These are phyloP conservation scores for Pseudomugil gertrudae DNA, from an alignment of 2,797 vertebrate species.

Conservation along the genomic window DNA sequence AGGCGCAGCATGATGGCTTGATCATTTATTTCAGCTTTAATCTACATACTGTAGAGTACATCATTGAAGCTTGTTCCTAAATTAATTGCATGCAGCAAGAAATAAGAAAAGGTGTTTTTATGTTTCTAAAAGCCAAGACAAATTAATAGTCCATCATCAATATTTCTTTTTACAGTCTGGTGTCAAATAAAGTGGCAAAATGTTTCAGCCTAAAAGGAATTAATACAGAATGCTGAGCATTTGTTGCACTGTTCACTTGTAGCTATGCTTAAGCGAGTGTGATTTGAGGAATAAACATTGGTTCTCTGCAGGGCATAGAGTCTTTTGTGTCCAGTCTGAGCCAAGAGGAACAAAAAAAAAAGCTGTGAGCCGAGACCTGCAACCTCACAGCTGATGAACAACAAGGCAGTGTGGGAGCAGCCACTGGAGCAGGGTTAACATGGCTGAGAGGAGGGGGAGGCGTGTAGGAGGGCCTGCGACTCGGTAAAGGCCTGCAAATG, in stretches of 20 bases:
- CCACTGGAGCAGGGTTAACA: constrained; percentile 50
- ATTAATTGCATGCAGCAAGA: not conserved
- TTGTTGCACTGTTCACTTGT: not conserved
- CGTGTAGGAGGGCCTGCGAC: constrained; percentile 38
- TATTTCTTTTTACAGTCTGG: not conserved
- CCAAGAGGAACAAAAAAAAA: not conserved
- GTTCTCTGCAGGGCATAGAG: constrained; percentile 21
- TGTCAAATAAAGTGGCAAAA: constrained; percentile 8
- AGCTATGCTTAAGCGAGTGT: constrained; percentile 6
- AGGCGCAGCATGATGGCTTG: too few species aligned
- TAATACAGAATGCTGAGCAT: not conserved
- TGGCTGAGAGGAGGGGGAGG: constrained; percentile 26
- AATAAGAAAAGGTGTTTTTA: not conserved
- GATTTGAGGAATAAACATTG: constrained; percentile 21
- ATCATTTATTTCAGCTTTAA: too few species aligned
- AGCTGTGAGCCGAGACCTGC: not conserved
- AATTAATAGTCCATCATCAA: not conserved
- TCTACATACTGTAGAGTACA: too few species aligned
- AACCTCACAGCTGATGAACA: constrained; percentile 45
- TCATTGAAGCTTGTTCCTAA: not conserved
- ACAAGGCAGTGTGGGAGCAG: constrained; percentile 37
- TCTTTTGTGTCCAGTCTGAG: constrained; percentile 24
- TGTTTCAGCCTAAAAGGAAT: not conserved
- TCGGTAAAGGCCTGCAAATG: constrained; percentile 39
- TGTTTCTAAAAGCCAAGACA: not conserved